Conservation (phyloP, 2,888 invertebrate species). For the Geophilus truncorum region DNA sequence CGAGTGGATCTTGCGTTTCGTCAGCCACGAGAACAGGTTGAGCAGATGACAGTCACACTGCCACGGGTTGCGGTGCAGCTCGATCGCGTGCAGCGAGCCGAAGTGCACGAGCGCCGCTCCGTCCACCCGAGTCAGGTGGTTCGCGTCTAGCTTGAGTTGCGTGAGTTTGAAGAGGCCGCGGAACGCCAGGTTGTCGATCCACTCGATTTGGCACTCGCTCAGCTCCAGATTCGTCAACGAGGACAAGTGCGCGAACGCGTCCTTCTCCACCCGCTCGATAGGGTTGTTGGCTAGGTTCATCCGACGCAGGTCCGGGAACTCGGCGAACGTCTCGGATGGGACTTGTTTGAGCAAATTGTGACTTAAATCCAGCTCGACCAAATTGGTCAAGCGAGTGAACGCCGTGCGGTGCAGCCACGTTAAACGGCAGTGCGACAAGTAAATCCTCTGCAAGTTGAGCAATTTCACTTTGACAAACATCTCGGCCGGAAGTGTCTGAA, state of each 20-base stretch:
- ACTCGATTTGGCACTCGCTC: slow-evolving; percentile 71
- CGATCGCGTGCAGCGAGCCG: slow-evolving; percentile 63
- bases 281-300: slow-evolving; percentile 76
- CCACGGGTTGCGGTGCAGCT: slow-evolving; percentile 83
- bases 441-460: slow-evolving; percentile 81
- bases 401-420: slow-evolving; percentile 71
- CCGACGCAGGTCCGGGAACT: slow-evolving; percentile 75
- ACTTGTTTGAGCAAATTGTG: slow-evolving; percentile 71
- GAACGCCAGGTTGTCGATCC: slow-evolving; percentile 73
- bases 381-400: slow-evolving; percentile 72
- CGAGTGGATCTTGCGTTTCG: slow-evolving; percentile 60
- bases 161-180: slow-evolving; percentile 72
- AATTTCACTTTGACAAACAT: slow-evolving; percentile 67
- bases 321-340: slow-evolving; percentile 71
- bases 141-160: slow-evolving; percentile 77
- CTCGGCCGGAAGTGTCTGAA: slow-evolving; percentile 71
- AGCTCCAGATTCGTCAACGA: slow-evolving; percentile 71
- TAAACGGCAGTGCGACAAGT: slow-evolving; percentile 70
- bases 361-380: slow-evolving; percentile 81
- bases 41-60: slow-evolving; percentile 78
- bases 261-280: slow-evolving; percentile 64
- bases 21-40: slow-evolving; percentile 74
- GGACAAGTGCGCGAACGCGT: slow-evolving; percentile 51
- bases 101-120: slow-evolving; percentile 51
- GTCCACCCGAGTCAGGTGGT: slow-evolving; percentile 67